Base-by-base conservation (phyloP, 2,888 invertebrate species). In the Chloroclystis v-ata region DNA sequence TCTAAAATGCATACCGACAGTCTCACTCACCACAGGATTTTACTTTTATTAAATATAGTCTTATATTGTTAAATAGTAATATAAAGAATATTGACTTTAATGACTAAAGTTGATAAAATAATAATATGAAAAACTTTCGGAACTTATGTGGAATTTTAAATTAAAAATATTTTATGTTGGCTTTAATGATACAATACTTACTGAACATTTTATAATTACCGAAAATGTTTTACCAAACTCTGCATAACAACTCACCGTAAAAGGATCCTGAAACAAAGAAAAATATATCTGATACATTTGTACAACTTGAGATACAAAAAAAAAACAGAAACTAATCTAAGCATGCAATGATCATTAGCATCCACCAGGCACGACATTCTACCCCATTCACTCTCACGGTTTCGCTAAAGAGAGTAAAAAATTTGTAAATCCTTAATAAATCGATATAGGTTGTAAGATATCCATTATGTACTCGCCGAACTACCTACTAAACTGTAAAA, bases 261-360 rank as follows among this genome's bases (percentile, higher is more conserved):
- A 90, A 28, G 90, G 90, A 72, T 91, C 90, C 90, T 91, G 90
- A 68, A 91, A 91, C 89, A 90, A 90, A 78, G 62, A 78, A 78
- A 78, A 67, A 32, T 1, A 26, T 8, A n/a, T 13, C 1, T n/a
- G 7, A 42, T 29, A 40, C n/a, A 9, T 7, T 10, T 30, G 28
- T n/a, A 7, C 11, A n/a, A 6, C 24, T n/a, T n/a, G 16, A 16
- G 5, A 4, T 10, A 28, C 5, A 25, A 4, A 10, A 28, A 5
- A 28, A 28, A 10, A 28, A 28, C 6, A 4, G 7, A 29, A 6
- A 4, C 9, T 24, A 11, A 16, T 20, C 7, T 11, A 35, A 35
- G 20, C 8, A 20, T 16, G 11, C 20, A 35, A 24, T 35, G 11
- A 35, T 33, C 1, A 24, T 24, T 11, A 10, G 20, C 20, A 20